These are phyloP conservation scores for Hydractinia echinata DNA, from an alignment of 30 jellyfish, hydroid and myxozoan species.

Conservation along the genomic window DNA sequence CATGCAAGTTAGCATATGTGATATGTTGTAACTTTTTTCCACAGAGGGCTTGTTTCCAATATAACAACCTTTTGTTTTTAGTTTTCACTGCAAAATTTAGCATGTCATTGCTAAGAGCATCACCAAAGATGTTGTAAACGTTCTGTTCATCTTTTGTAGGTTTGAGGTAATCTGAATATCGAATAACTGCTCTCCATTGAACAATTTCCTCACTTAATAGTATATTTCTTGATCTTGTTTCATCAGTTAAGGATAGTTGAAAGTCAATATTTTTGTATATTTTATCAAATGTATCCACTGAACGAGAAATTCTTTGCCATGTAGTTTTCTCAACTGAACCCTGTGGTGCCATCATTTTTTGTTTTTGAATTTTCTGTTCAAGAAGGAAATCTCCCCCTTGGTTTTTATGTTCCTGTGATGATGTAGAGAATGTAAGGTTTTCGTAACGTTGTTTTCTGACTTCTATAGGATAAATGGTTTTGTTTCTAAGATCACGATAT, in stretches of 20 bases:
- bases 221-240: not conserved
- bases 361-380: not conserved
- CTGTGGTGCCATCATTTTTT: constrained; percentile 8
- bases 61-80: not conserved
- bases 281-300: not conserved
- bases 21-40: too few relatives aligned
- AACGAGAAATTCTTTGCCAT: not conserved
- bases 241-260: not conserved
- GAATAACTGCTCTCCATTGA: not conserved
- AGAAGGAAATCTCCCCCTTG: constrained; percentile 4
- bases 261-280: not conserved
- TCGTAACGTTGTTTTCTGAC: not conserved
- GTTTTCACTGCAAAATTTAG: not conserved
- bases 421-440: not conserved
- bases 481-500: not conserved
- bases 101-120: not conserved
- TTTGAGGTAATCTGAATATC: not conserved
- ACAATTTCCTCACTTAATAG: not conserved
- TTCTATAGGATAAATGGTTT: not conserved
- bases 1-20: too few relatives aligned
- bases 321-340: not conserved
- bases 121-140: not conserved
- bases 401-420: not conserved
- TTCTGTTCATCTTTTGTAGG: not conserved
- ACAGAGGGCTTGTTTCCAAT: not conserved